These are phyloP conservation scores for Mobula birostris DNA, from an alignment of 2,113 vertebrate species.

Conservation along the genomic window DNA sequence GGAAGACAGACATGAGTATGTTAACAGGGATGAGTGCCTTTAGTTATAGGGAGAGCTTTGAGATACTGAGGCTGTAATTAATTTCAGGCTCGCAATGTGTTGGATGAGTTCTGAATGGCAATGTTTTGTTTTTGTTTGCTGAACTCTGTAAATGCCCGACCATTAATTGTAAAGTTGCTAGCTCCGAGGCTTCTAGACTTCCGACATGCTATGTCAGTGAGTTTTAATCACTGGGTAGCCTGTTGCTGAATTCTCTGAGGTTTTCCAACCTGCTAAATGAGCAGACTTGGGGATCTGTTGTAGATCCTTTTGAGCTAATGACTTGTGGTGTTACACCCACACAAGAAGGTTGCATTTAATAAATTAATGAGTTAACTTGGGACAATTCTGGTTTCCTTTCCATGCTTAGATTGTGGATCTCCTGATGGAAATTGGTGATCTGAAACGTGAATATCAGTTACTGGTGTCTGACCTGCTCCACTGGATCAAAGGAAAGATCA, in stretches of 20 bases:
- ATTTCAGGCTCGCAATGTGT: neutral
- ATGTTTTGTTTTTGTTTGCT: neutral
- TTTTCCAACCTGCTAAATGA: neutral
- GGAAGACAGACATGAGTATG: neutral
- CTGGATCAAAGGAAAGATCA: conserved; percentile 72
- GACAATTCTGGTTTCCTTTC: conserved; percentile 10
- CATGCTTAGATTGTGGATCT: conserved; percentile 64
- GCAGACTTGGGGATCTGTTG: neutral
- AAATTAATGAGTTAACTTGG: neutral
- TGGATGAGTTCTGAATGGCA: neutral
- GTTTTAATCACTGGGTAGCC: neutral
- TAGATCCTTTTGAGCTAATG: neutral
- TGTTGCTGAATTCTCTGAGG: neutral
- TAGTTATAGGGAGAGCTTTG: neutral
- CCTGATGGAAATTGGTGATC: conserved; percentile 66
- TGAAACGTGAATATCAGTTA: conserved; percentile 64
- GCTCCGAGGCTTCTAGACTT: neutral
- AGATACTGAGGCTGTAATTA: neutral
- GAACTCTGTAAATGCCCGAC: neutral
- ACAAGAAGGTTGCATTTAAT: neutral
- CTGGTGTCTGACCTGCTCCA: conserved; percentile 69
- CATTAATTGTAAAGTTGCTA: neutral
- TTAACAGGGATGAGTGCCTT: neutral
- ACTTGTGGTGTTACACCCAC: neutral
- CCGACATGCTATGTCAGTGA: neutral